Evolutionary conservation across 2,888 invertebrate genomes (phyloP), one percentile per base, ranked within the genome.

Genomic region (Chymomyza procnemis): DNA sequence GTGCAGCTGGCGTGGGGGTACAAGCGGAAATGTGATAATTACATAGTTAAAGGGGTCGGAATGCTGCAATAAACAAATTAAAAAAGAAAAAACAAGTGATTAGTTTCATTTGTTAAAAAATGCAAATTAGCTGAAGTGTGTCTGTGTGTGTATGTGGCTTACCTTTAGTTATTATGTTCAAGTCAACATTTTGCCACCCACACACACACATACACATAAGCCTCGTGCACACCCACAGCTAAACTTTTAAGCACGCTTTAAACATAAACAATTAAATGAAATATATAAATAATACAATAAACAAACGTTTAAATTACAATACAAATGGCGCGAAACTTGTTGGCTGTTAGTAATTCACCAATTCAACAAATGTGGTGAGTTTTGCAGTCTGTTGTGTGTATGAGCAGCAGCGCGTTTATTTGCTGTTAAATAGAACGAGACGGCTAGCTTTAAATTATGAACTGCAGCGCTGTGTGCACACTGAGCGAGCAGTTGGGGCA

Each of bases 21-120:
- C 18, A 75, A 85, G 78, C 80, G 80, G 80, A 80, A 80, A 85
- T 75, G 73, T 74, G 61, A 67, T 67, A 73, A 64, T 64, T 70
- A 73, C 9, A 41, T 41, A 12, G 9, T 2, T 41, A 14, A 30
- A 41, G 12, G 26, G 6, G 26, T 1, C 34, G 26, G 6, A 26
- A 2, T 12, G 8, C 9, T 34, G 34, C n/a, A n/a, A n/a, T n/a
- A n/a, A n/a, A n/a, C n/a, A n/a, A n/a, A n/a, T n/a, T n/a, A 34
- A 34, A 34, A 6, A 34, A 4, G 26, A 6, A 34, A 6, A 2
- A 3, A 34, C 6, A 34, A 41, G 34, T 12, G 9, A 41, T 41
- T 12, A 41, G 34, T 41, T 12, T 12, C 12, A 41, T 41, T 41
- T 41, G 34, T 41, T 12, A 41, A 41, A 5, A 41, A 3, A 41